Evolutionary conservation across 2,113 vertebrate species (phyloP), one percentile per base, ranked within the genome.

Genomic region (Neotoma lepida): DNA sequence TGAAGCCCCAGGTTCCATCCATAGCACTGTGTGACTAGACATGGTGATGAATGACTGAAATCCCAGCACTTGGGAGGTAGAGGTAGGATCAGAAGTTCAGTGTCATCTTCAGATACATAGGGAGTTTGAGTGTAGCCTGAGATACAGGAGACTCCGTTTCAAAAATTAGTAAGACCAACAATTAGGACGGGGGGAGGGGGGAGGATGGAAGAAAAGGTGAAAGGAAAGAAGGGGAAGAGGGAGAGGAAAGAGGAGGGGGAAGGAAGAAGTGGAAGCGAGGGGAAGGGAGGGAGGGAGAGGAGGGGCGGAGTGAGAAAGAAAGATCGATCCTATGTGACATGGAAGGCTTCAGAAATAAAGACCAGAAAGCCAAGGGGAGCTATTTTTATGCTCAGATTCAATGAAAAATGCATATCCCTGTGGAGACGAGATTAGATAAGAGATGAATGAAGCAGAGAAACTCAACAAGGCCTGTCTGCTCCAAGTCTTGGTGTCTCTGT

Each of bases 311-410:
- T 0, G 15, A 44, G 6, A 66, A 15, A 61, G 4, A 22, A 30
- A 86, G 18, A 66, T 85, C 4, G 15, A 20, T 80, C 85, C 71
- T 33, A 15, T 24, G 8, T 49, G 26, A 70, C 35, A 46, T 14
- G 9, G 30, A 44, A 66, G 33, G 39, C 71, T 94, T 68, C 71
- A 70, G 61, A 86, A 90, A 90, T 58, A 33, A 90, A 86, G 39
- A 70, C 61, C 61, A 71, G 15, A 76, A 76, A 49, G 63, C 33
- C 41, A 33, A 77, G 28, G 28, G 44, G 24, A 61, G 20, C 56
- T 89, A 18, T 94, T 84, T 89, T 94, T 76, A 89, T 85, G 93
- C 46, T 56, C 33, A 56, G 46, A 81, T 70, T 86, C 22, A 35
- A 77, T 70, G 41, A 78, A 86, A 78, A 86, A 51, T 17, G 74